Conservation (phyloP, 2,797 vertebrate species). For the Sarcoramphus papa region DNA sequence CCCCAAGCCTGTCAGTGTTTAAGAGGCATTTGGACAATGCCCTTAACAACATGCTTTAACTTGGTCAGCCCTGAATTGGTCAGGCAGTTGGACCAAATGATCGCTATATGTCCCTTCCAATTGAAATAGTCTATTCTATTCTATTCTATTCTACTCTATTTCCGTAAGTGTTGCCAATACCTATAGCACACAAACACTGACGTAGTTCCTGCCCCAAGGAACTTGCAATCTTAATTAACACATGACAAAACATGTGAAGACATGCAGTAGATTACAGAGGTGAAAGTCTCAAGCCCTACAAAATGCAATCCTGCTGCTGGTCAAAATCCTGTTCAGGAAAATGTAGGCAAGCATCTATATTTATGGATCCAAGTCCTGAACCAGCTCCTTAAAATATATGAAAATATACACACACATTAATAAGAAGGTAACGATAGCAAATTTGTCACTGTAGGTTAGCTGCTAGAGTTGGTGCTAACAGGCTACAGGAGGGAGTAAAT, state of each 20-base stretch:
- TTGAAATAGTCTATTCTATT: background rate
- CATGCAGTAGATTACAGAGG: background rate
- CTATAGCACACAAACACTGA: background rate
- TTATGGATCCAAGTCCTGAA: background rate
- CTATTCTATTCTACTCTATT: background rate
- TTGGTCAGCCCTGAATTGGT: background rate
- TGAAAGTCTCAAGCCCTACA: background rate
- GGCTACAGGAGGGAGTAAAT: background rate
- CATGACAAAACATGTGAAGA: background rate
- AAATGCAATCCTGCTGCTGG: background rate
- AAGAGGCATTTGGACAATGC: background rate
- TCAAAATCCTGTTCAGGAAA: background rate
- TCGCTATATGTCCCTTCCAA: background rate
- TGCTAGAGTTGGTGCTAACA: background rate
- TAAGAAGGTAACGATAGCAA: background rate
- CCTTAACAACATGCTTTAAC: background rate
- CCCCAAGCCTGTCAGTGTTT: background rate
- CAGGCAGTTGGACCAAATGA: background rate
- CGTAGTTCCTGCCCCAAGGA: background rate
- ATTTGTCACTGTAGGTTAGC: background rate
- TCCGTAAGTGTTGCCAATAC: background rate
- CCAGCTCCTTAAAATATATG: background rate
- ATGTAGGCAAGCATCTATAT: background rate
- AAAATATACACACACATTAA: background rate
- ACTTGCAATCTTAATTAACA: background rate